Conservation (phyloP, 30 jellyfish, hydroid and myxozoan genomes). For the Nemopilema nomurai region DNA sequence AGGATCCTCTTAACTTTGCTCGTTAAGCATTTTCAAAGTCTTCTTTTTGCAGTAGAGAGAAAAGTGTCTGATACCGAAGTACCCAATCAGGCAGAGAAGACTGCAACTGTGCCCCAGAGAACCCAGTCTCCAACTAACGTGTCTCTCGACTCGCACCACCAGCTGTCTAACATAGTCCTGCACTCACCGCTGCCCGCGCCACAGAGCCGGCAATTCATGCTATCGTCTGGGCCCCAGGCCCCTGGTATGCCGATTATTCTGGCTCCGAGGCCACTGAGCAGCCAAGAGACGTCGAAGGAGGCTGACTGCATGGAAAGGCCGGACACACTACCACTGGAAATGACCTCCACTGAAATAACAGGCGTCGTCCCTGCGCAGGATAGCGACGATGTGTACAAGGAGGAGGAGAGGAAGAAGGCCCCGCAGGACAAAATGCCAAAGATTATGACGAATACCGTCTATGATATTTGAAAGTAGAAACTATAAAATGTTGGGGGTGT, state of each 20-base stretch:
- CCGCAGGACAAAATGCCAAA: slow-evolving; percentile 52
- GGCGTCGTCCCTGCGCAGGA: slow-evolving; percentile 39
- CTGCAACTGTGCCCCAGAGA: slow-evolving; percentile 29
- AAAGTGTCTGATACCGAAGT: neutral
- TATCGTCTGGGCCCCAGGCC: slow-evolving; percentile 62
- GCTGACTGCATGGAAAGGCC: slow-evolving; percentile 7
- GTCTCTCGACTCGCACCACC: slow-evolving; percentile 55
- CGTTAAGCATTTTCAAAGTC: no score
- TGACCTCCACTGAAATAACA: slow-evolving; percentile 53
- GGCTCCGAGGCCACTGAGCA: slow-evolving; percentile 52
- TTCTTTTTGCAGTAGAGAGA: neutral
- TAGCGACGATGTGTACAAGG: neutral
- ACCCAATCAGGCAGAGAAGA: neutral
- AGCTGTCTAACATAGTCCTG: slow-evolving; percentile 51
- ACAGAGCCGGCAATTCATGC: slow-evolving; percentile 36
- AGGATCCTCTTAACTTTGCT: no score
- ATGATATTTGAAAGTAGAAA: slow-evolving; percentile 60
- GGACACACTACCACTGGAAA: slow-evolving; percentile 27
- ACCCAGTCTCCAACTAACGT: slow-evolving; percentile 19
- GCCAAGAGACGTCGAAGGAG: slow-evolving; percentile 18
- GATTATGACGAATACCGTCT: slow-evolving; percentile 55
- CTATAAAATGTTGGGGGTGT: no score
- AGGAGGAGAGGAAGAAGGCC: slow-evolving; percentile 9
- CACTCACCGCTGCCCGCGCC: slow-evolving; percentile 78
- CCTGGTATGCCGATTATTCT: slow-evolving; percentile 77